Evolutionary conservation across 2,113 vertebrate species (phyloP).

Genomic region (Malaclemys terrapin): DNA sequence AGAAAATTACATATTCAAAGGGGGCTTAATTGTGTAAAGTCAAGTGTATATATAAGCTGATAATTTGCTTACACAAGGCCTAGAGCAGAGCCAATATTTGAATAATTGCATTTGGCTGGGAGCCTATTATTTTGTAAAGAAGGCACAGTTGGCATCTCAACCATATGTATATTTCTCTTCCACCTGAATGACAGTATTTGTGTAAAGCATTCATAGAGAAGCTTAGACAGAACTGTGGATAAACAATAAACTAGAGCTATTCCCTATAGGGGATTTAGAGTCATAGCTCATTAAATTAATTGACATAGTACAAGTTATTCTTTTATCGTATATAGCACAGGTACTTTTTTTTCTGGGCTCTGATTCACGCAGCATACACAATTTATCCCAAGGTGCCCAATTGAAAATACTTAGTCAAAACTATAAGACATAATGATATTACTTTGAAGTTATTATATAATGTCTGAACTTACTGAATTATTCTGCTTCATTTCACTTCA

Average conservation of each 20-base stretch:
- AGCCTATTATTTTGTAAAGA: slow-evolving; percentile 6
- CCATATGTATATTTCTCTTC: not conserved
- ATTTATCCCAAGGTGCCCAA: not conserved
- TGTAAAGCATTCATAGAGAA: slow-evolving; percentile 16
- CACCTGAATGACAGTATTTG: slow-evolving; percentile 6
- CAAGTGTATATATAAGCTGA: slow-evolving; percentile 19
- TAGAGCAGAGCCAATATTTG: slow-evolving; percentile 49
- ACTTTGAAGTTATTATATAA: not conserved
- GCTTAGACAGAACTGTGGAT: not conserved
- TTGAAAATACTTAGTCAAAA: not conserved
- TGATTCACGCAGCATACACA: not conserved
- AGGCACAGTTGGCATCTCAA: not conserved
- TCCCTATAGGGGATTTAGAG: slow-evolving; percentile 48
- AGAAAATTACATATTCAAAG: slow-evolving; percentile 40
- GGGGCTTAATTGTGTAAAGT: slow-evolving; percentile 25
- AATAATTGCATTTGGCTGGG: slow-evolving; percentile 19
- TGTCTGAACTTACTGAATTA: not conserved
- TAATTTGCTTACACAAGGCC: slow-evolving; percentile 46
- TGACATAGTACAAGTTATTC: slow-evolving; percentile 40
- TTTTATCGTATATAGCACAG: slow-evolving; percentile 5
- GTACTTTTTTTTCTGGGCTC: not conserved
- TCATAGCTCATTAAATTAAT: slow-evolving; percentile 57
- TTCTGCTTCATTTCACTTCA: not conserved
- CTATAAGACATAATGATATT: not conserved
- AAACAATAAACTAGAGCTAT: slow-evolving; percentile 58